These are phyloP conservation scores for Drusus annulatus DNA, from an alignment of 1,140 invertebrate genomes.

Conservation along the genomic window DNA sequence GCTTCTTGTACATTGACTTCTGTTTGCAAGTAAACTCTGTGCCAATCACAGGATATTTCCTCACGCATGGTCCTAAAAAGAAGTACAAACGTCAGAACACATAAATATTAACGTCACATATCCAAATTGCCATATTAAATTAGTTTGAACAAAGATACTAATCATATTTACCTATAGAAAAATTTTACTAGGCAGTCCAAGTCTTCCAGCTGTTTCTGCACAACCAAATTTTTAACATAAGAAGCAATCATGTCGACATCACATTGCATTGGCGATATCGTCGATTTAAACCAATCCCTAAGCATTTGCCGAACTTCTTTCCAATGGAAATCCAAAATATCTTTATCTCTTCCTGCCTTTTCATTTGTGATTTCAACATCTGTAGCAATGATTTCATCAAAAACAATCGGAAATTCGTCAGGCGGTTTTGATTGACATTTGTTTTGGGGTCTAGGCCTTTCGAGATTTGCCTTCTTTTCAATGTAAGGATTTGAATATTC, in stretches of 20 bases:
- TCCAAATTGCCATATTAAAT: background rate
- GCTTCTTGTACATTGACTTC: conserved; percentile 65
- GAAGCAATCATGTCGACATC: conserved; percentile 67
- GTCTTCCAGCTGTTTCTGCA: conserved; percentile 66
- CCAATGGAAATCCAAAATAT: conserved; percentile 64
- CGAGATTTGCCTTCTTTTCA: conserved; percentile 16
- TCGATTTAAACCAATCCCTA: conserved; percentile 69
- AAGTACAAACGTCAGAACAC: background rate
- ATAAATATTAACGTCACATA: background rate
- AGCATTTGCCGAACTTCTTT: conserved; percentile 68
- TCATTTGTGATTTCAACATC: conserved; percentile 53
- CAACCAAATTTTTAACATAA: conserved; percentile 68
- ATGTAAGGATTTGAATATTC: conserved; percentile 32
- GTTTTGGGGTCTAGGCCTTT: conserved; percentile 50
- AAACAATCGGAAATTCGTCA: too few species aligned
- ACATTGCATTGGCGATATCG: conserved; percentile 66
- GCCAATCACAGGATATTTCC: conserved; percentile 61
- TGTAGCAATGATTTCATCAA: conserved; percentile 36
- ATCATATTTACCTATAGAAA: conserved; percentile 51
- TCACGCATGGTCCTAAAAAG: conserved; percentile 39
- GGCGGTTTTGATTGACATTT: conserved; percentile 33
- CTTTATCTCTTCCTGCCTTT: conserved; percentile 35
- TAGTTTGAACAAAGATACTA: background rate
- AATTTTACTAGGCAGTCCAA: conserved; percentile 54
- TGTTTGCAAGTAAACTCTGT: conserved; percentile 62